Evolutionary conservation across 2,888 invertebrate species (phyloP).

Genomic region (Saturnia pavonia): DNA sequence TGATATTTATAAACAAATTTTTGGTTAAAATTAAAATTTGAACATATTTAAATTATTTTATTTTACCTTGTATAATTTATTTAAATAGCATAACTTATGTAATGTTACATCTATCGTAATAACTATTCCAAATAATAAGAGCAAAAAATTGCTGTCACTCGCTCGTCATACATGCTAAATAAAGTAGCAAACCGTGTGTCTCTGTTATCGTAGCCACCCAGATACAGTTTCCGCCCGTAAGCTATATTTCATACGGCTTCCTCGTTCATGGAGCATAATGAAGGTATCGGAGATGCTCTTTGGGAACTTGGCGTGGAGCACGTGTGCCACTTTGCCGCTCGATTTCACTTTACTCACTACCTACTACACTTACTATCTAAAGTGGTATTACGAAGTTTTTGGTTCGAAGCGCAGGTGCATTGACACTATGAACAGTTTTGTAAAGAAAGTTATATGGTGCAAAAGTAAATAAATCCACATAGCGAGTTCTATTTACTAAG

Average conservation of each 20-base stretch:
- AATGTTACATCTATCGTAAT: not conserved
- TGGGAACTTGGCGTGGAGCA: slow-evolving; percentile 33
- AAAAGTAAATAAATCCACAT: not conserved
- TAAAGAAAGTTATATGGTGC: not conserved
- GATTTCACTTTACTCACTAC: slow-evolving; percentile 24
- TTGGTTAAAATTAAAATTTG: too few relatives aligned
- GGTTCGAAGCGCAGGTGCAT: slow-evolving; percentile 1
- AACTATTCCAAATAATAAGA: not conserved
- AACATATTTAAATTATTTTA: not conserved
- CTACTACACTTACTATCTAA: slow-evolving; percentile 8
- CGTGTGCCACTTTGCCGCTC: slow-evolving; percentile 34
- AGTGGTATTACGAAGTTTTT: slow-evolving; percentile 16
- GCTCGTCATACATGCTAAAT: not conserved
- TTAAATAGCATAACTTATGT: not conserved
- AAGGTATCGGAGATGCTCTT: slow-evolving; percentile 49
- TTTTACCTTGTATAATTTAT: not conserved
- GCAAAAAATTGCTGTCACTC: not conserved
- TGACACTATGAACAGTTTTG: slow-evolving; percentile 3
- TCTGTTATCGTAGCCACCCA: slow-evolving; percentile 50
- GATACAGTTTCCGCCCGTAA: slow-evolving; percentile 47
- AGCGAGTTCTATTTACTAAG: too few relatives aligned
- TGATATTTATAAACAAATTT: not conserved
- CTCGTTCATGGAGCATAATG: slow-evolving; percentile 48
- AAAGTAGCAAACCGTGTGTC: slow-evolving; percentile 31
- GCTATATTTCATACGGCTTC: slow-evolving; percentile 64